Conservation (phyloP, 1,140 invertebrate species). For the Meloidogyne exigua region DNA sequence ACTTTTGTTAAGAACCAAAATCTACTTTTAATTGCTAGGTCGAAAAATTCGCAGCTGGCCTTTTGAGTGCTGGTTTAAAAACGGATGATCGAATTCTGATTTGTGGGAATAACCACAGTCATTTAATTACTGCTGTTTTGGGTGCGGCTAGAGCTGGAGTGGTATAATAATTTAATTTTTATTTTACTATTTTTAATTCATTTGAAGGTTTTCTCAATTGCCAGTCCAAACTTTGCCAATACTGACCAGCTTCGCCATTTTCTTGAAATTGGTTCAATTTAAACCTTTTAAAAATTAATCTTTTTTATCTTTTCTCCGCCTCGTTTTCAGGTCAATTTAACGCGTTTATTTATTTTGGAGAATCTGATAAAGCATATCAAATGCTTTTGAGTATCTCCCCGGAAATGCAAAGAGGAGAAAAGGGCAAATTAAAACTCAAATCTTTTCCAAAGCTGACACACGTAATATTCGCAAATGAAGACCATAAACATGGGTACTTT, state of each 20-base stretch:
- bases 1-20: constrained; percentile 10
- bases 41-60: constrained; percentile 57
- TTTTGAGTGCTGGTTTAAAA: constrained; percentile 50
- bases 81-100: constrained; percentile 53
- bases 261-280: constrained; percentile 24
- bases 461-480: constrained; percentile 59
- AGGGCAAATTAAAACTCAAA: constrained; percentile 42
- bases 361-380: constrained; percentile 46
- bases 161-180: background rate
- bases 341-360: constrained; percentile 52
- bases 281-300: background rate
- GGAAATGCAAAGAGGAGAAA: constrained; percentile 25
- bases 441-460: constrained; percentile 52
- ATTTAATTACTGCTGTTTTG: constrained; percentile 52
- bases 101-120: constrained; percentile 51
- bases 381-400: constrained; percentile 53
- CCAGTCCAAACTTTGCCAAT: constrained; percentile 56
- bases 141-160: constrained; percentile 54
- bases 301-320: too few species aligned
- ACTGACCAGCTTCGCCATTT: constrained; percentile 44
- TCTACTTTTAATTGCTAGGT: constrained; percentile 41
- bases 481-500: constrained; percentile 59
- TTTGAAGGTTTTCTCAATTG: constrained; percentile 48
- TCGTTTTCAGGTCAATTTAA: constrained; percentile 44
- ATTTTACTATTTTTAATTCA: too few species aligned